phyloP scores from a whole-genome alignment of 2,113 vertebrate species.

The Rynchops niger region DNA sequence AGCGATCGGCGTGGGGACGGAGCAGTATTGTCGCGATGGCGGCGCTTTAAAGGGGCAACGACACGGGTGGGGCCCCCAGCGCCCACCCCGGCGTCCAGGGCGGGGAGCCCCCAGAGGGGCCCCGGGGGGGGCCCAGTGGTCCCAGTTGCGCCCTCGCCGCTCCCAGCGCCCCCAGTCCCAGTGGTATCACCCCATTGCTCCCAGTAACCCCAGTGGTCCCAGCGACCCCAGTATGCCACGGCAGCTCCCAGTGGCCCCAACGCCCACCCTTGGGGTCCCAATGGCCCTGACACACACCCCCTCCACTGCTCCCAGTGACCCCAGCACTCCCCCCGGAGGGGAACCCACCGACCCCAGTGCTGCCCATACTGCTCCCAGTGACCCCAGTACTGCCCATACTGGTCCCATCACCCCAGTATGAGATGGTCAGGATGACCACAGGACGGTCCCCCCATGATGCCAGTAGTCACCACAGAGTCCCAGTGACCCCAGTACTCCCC shows the following conservation, averaged over 20 bases:
- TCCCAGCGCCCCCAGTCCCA: neutral
- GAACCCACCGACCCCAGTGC: neutral
- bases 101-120: too few relatives aligned
- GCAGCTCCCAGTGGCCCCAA: neutral
- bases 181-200: neutral
- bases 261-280: neutral
- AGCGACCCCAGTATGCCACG: neutral
- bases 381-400: neutral
- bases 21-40: neutral
- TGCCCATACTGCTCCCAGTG: neutral
- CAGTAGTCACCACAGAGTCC: neutral
- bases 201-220: neutral
- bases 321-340: too few relatives aligned
- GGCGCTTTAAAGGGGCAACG: neutral
- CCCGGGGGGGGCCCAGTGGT: neutral
- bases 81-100: too few relatives aligned
- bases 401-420: neutral
- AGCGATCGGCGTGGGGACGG: neutral
- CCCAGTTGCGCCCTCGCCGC: neutral
- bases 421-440: neutral
- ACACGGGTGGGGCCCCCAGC: rapidly evolving
- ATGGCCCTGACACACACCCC: too few relatives aligned
- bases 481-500: neutral
- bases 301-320: neutral
- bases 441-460: neutral